Conservation (phyloP, 1,140 invertebrate species). For the Philaenus spumarius region DNA sequence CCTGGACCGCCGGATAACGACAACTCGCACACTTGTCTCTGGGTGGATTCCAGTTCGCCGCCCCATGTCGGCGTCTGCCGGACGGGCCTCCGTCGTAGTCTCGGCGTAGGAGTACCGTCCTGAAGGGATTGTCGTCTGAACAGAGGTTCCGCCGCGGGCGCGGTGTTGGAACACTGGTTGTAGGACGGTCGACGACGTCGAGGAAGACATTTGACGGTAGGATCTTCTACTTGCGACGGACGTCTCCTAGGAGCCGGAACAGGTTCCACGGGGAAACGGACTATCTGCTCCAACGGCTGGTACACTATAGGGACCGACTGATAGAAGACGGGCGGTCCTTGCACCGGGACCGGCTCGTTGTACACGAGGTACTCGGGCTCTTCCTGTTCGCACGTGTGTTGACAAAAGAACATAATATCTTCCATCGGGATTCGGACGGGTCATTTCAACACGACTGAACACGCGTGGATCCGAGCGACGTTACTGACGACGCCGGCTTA, state of each 20-base stretch:
- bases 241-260: neutral
- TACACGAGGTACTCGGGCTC: neutral
- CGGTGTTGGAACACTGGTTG: neutral
- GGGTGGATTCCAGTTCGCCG: conserved; percentile 21
- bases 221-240: neutral
- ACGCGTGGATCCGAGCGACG: neutral
- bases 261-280: no score
- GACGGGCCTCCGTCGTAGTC: conserved; percentile 33
- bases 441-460: neutral
- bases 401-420: neutral
- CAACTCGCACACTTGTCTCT: conserved; percentile 37
- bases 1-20: conserved; percentile 30
- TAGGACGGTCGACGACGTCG: no score
- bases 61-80: conserved; percentile 20
- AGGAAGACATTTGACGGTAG: no score
- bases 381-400: neutral
- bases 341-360: conserved; percentile 7
- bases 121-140: conserved; percentile 39
- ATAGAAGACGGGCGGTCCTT: neutral
- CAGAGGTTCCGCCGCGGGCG: conserved; percentile 36
- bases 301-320: no score
- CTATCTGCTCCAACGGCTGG: no score
- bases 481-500: neutral
- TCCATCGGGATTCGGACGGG: neutral
- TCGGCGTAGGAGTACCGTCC: conserved; percentile 37